These are phyloP conservation scores for Epinephelus cyanopodus DNA, from an alignment of 2,113 vertebrate genomes.

Conservation along the genomic window DNA sequence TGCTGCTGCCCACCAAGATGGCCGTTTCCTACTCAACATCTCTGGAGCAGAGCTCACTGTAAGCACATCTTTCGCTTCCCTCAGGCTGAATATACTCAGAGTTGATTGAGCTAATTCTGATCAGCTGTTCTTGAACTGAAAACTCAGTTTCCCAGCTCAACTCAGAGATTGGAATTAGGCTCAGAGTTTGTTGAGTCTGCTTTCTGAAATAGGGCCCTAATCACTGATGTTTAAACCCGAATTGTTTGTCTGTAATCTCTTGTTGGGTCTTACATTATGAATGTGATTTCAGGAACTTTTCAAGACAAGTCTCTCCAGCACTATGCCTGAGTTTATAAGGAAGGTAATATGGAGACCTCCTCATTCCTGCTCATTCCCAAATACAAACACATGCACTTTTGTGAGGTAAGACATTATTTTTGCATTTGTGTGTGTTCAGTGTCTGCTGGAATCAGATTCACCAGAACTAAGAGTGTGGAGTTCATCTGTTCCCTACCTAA, in stretches of 20 bases:
- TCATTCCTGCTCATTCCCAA: too few relatives aligned
- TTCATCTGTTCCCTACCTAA: slow-evolving; percentile 74
- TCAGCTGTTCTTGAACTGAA: too few relatives aligned
- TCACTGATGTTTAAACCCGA: background rate
- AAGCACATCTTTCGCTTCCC: slow-evolving; percentile 18
- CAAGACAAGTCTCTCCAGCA: slow-evolving; percentile 47
- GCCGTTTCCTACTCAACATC: slow-evolving; percentile 80
- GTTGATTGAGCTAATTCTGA: too few relatives aligned
- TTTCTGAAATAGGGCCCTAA: too few relatives aligned
- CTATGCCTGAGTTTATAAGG: slow-evolving; percentile 66
- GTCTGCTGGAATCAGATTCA: slow-evolving; percentile 66
- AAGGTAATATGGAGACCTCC: slow-evolving; percentile 66
- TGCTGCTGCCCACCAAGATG: slow-evolving; percentile 83
- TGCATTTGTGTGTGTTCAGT: slow-evolving; percentile 56
- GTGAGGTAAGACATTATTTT: background rate
- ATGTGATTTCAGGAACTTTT: slow-evolving; percentile 81
- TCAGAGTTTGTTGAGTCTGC: too few relatives aligned
- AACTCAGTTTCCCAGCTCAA: too few relatives aligned
- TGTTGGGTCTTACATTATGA: background rate
- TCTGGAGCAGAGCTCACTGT: slow-evolving; percentile 85
- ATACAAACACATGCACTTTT: background rate
- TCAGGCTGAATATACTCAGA: too few relatives aligned
- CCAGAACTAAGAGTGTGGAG: slow-evolving; percentile 84
- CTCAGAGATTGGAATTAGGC: too few relatives aligned
- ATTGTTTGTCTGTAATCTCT: background rate